These are phyloP conservation scores for Morus bassanus DNA, from an alignment of 2,797 vertebrate species.

Conservation along the genomic window DNA sequence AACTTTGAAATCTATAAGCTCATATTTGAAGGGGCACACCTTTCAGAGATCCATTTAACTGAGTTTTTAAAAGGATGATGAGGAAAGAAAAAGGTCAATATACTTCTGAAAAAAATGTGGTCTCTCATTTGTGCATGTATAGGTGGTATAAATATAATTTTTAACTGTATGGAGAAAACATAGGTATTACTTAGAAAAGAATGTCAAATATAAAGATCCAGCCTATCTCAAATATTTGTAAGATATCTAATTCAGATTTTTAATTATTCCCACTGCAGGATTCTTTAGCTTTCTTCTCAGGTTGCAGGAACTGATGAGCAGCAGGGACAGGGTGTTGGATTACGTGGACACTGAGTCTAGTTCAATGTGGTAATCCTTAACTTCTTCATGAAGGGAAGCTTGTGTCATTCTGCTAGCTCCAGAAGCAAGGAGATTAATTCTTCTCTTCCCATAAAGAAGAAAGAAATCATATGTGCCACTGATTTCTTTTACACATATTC, in stretches of 20 bases:
- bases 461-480: neutral
- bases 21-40: neutral
- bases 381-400: neutral
- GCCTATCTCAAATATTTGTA: neutral
- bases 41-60: neutral
- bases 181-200: neutral
- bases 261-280: neutral
- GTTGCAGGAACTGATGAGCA: neutral
- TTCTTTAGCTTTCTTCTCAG: neutral
- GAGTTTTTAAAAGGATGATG: neutral
- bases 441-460: neutral
- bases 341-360: neutral
- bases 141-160: neutral
- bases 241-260: neutral
- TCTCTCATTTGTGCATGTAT: neutral
- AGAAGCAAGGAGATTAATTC: neutral
- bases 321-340: neutral
- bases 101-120: neutral
- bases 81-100: neutral
- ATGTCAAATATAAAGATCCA: neutral
- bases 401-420: neutral
- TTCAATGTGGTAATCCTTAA: neutral
- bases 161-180: neutral
- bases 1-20: neutral
- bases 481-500: neutral